These are phyloP conservation scores for Machaerirhynchus nigripectus DNA, from an alignment of 2,113 vertebrate genomes.

Conservation along the genomic window DNA sequence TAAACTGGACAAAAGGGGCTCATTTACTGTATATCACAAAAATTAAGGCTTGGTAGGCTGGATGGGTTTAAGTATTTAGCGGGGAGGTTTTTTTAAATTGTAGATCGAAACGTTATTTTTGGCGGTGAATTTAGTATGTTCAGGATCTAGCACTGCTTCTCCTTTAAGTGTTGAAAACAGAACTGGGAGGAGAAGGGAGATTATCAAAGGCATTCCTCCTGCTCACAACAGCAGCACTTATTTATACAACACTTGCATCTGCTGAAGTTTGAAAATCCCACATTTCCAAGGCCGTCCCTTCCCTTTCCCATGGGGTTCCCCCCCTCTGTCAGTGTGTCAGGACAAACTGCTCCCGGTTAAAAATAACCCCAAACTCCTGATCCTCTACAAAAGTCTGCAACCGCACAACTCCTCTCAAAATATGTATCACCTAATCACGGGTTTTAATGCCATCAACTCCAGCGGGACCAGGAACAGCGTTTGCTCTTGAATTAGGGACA, in stretches of 20 bases:
- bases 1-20: background rate
- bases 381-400: background rate
- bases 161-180: background rate
- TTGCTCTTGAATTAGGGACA: background rate
- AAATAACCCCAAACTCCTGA: background rate
- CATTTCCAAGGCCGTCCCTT: background rate
- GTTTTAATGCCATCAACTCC: background rate
- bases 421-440: accelerated
- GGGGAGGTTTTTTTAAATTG: background rate
- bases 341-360: background rate
- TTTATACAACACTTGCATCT: background rate
- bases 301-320: background rate
- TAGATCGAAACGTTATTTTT: background rate
- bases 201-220: background rate
- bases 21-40: background rate
- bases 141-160: background rate
- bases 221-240: background rate
- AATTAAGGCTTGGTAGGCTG: background rate
- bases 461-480: background rate
- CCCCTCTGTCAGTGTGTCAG: background rate
- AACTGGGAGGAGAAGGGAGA: background rate
- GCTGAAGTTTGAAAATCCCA: background rate
- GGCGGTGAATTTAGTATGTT: background rate
- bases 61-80: background rate
- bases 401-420: background rate